A percentile compares a stretch with the other conserved stretches of the same genome.
Evolutionary conservation across 2,113 vertebrate genomes (phyloP).

Genomic region (Nothocercus nigrocapillus): DNA sequence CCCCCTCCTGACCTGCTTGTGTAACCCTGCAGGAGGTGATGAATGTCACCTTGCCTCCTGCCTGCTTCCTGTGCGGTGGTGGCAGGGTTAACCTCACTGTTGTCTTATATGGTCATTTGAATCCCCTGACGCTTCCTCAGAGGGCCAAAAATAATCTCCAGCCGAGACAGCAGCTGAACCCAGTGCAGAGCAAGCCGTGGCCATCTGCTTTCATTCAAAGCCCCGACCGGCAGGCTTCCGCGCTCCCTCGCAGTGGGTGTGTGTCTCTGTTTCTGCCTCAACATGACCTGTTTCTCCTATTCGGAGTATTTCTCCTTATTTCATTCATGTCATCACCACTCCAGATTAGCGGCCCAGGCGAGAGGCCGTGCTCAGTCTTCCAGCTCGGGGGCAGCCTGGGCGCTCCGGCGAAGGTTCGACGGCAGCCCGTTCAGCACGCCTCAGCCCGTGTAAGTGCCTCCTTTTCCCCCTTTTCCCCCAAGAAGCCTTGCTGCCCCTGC

Average conservation of each 20-base stretch:
- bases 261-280: constrained; percentile 43
- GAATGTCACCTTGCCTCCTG: constrained; percentile 64
- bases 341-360: constrained; percentile 61
- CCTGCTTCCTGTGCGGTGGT: constrained; percentile 60
- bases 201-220: constrained; percentile 81
- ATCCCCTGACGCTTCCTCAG: constrained; percentile 84
- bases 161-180: constrained; percentile 86
- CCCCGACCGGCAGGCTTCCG: constrained; percentile 41
- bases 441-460: constrained; percentile 83
- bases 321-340: constrained; percentile 78
- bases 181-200: constrained; percentile 63
- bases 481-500: not conserved
- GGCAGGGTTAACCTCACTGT: constrained; percentile 80
- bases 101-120: constrained; percentile 94
- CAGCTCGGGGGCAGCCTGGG: constrained; percentile 75
- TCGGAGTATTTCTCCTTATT: constrained; percentile 92
- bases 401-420: constrained; percentile 82
- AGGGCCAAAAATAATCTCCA: constrained; percentile 91
- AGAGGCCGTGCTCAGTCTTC: constrained; percentile 30
- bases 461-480: not conserved
- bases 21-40: not conserved
- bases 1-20: not conserved
- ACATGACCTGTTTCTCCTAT: constrained; percentile 93
- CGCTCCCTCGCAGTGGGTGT: not conserved
- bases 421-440: constrained; percentile 75